Percentiles rank a stretch among this genome's conserved stretches.
Evolutionary conservation across 2,113 vertebrate genomes (phyloP).

Genomic region (Nibea coibor): DNA sequence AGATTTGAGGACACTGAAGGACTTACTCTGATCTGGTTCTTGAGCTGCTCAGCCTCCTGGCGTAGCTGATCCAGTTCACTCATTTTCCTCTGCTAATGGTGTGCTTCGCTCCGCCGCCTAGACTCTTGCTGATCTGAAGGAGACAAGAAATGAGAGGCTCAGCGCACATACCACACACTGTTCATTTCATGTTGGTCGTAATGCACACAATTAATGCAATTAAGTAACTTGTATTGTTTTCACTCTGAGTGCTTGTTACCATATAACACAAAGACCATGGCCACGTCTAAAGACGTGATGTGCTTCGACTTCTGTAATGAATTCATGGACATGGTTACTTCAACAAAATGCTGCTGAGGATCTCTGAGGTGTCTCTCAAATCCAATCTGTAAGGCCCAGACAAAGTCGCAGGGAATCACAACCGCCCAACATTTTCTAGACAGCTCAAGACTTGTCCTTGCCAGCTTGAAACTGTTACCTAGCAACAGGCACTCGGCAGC

Average conservation of each 20-base stretch:
- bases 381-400: slow-evolving; percentile 29
- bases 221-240: not conserved
- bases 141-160: slow-evolving; percentile 42
- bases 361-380: slow-evolving; percentile 17
- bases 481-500: slow-evolving; percentile 79
- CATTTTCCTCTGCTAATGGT: slow-evolving; percentile 94
- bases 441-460: slow-evolving; percentile 68
- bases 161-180: slow-evolving; percentile 12
- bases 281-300: not conserved
- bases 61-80: slow-evolving; percentile 99
- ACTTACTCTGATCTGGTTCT: slow-evolving; percentile 99
- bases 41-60: slow-evolving; percentile 99
- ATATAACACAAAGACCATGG: not conserved
- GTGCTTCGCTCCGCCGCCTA: slow-evolving; percentile 86
- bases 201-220: not conserved
- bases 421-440: slow-evolving; percentile 53
- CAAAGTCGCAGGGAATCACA: slow-evolving; percentile 53
- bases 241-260: not conserved
- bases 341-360: slow-evolving; percentile 11
- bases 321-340: slow-evolving; percentile 7
- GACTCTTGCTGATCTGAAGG: slow-evolving; percentile 88
- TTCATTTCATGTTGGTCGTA: not conserved
- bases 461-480: slow-evolving; percentile 80
- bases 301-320: not conserved
- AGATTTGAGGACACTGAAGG: slow-evolving; percentile 14